Percentiles rank a stretch among this genome's conserved stretches.
Evolutionary conservation across 1,140 invertebrate genomes (phyloP).

Genomic region (Microplitis demolitor): DNA sequence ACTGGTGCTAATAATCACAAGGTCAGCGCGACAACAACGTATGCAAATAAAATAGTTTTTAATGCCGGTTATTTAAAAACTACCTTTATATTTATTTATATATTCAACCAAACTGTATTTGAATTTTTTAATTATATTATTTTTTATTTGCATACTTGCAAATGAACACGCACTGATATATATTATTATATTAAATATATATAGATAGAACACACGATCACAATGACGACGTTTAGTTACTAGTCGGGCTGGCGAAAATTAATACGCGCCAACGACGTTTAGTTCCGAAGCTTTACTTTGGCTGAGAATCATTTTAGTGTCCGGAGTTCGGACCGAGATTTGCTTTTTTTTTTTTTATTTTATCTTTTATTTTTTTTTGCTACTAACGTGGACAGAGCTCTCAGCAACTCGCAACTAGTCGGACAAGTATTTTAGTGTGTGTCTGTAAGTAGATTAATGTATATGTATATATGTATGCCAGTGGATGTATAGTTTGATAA

Average conservation of each 20-base stretch:
- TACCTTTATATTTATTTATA: constrained; percentile 3
- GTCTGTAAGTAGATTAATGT: not conserved
- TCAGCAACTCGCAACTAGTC: constrained; percentile 6
- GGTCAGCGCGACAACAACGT: not conserved
- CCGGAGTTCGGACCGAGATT: not conserved
- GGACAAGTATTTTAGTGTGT: not conserved
- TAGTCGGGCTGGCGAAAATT: no score
- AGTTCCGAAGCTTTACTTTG: no score
- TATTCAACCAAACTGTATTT: not conserved
- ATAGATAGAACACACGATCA: no score
- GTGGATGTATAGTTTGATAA: not conserved
- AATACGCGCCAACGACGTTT: no score
- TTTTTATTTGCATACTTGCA: no score
- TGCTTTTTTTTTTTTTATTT: constrained; percentile 8
- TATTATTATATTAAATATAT: no score
- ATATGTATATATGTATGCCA: not conserved
- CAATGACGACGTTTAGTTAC: no score
- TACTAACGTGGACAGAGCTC: not conserved
- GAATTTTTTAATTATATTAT: no score
- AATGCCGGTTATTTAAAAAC: constrained; percentile 2
- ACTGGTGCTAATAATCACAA: not conserved
- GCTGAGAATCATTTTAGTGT: no score
- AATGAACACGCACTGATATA: no score
- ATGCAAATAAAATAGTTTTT: not conserved
- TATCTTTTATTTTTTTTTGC: no score